phyloP scores from a whole-genome alignment of 92 coral and sea anemone genomes.

The Umimayanthus chanpuru region DNA sequence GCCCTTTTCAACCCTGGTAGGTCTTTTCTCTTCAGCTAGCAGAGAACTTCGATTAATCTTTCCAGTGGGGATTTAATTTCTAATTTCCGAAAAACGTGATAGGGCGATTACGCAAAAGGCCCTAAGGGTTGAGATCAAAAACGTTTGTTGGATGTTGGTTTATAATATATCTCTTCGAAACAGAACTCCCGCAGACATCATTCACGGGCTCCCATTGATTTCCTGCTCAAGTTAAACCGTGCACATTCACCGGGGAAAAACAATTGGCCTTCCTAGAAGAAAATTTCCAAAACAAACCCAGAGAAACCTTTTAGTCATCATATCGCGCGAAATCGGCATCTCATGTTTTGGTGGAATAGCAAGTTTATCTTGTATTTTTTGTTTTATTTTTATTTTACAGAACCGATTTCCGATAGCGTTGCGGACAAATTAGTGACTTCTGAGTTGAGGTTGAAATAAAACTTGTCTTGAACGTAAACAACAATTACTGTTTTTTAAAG shows the following conservation, averaged over 20 bases:
- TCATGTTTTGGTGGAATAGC: neutral
- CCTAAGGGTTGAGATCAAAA: conserved; percentile 32
- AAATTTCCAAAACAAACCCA: conserved; percentile 32
- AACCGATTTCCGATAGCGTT: conserved; percentile 2
- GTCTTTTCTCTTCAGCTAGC: neutral
- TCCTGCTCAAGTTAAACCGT: conserved; percentile 39
- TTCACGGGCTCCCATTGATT: conserved; percentile 21
- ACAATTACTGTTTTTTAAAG: conserved; percentile 10
- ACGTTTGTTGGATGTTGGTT: conserved; percentile 11
- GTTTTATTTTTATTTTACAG: neutral
- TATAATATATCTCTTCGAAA: neutral
- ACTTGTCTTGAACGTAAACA: conserved; percentile 2
- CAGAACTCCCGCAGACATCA: conserved; percentile 43
- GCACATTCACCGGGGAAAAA: conserved; percentile 24
- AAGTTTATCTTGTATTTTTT: neutral
- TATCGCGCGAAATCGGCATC: neutral
- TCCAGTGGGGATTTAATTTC: conserved; percentile 7
- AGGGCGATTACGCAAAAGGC: conserved; percentile 10
- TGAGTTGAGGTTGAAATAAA: neutral
- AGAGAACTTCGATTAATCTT: neutral
- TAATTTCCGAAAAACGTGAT: conserved; percentile 33
- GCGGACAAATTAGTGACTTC: neutral
- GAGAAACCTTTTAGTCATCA: neutral
- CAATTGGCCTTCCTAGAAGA: conserved; percentile 31
- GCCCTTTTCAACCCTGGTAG: conserved; percentile 97